These are phyloP conservation scores for Petrocephalus microphthalmus DNA, from an alignment of 2,113 vertebrate species.

Conservation along the genomic window DNA sequence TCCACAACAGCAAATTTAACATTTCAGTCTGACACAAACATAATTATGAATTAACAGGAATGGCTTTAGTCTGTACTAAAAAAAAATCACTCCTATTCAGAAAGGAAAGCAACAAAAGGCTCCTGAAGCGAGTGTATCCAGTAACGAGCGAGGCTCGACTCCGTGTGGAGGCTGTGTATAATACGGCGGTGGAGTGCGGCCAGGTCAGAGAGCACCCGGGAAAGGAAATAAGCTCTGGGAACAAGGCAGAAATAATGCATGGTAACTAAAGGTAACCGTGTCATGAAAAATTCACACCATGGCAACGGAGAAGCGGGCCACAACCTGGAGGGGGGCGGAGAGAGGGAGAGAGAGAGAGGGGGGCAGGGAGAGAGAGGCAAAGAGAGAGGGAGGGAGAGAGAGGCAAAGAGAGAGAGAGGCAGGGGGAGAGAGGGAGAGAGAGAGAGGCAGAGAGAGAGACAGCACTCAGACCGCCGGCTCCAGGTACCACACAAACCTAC, in stretches of 20 bases:
- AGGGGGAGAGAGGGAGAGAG: neutral
- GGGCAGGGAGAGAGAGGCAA: slow-evolving; percentile 7
- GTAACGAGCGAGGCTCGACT: neutral
- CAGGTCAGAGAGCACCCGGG: slow-evolving; percentile 38
- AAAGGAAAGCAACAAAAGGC: neutral
- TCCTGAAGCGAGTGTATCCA: neutral
- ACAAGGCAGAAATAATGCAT: slow-evolving; percentile 71
- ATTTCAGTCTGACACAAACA: neutral
- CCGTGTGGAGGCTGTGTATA: neutral
- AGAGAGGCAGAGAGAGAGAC: neutral
- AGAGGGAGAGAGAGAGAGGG: slow-evolving; percentile 12
- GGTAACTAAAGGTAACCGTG: slow-evolving; percentile 70
- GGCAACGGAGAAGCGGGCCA: slow-evolving; percentile 23
- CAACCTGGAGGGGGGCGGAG: slow-evolving; percentile 35
- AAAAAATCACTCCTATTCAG: neutral
- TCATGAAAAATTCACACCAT: slow-evolving; percentile 67
- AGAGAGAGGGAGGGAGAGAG: neutral
- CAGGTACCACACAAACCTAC: slow-evolving; percentile 43
- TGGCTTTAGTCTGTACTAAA: neutral
- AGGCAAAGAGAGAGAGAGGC: neutral
- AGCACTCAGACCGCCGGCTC: neutral
- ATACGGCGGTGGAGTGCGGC: slow-evolving; percentile 32
- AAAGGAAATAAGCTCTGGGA: slow-evolving; percentile 52
- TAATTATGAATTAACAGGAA: neutral
- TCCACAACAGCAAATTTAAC: neutral